Evolutionary conservation across 2,797 vertebrate genomes (phyloP), one percentile per base, ranked within the genome.

Genomic region (Artibeus jamaicensis): DNA sequence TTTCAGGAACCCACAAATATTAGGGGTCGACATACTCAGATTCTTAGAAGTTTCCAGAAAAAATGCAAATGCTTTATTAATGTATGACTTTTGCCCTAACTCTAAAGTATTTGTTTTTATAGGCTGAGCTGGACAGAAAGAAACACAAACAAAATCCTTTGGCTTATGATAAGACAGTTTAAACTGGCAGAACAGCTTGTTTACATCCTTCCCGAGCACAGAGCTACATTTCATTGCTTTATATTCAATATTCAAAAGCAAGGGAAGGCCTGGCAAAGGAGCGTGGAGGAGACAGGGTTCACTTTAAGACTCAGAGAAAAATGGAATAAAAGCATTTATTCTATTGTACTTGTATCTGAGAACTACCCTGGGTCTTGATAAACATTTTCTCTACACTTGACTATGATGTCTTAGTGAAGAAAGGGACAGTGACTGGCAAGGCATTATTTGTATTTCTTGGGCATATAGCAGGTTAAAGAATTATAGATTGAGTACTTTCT

Each of bases 211-310:
- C 10, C 34, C 12, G 32, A 79, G 15, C 9, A 48, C 65, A 83
- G 12, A 89, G 1, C 50, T 55, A 50, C 18, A 24, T 94, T 32
- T 95, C 26, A 50, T 76, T 24, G 9, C 70, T 67, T 94, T 89
- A 26, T 55, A 86, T 5, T 76, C 37, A 77, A 8, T 94, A 59
- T 96, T 91, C 73, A 91, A 73, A 79, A 95, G 26, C 29, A 79
- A 74, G 22, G 4, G 24, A 87, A 78, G 59, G 0, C 1, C 37
- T 86, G 29, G 9, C 37, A n/a, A 76, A 81, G 16, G 46, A 70
- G 50, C 29, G 3, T 37, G 32, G 46, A 48, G 7, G 24, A 87
- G 50, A 62, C 53, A 89, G 22, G 2, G 0, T 76, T 86, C 65
- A 67, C 53, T 39, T 21, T 67, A 65, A 91, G 68, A 55, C 9